phyloP scores from a whole-genome alignment of 2,888 invertebrate species.

The Acronicta aceris region DNA sequence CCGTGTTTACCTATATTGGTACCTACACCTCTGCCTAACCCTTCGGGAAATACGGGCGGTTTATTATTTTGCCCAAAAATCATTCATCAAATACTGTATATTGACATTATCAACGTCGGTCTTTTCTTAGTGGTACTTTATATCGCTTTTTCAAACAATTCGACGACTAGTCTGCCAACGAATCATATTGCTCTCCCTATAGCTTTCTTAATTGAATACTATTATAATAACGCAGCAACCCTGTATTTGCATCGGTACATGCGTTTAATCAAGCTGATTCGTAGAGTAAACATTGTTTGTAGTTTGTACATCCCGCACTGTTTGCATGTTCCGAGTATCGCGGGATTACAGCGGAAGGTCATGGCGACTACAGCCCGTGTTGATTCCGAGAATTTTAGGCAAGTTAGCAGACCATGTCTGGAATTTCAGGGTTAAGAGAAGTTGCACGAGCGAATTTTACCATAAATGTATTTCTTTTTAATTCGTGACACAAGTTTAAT shows the following conservation, averaged over 20 bases:
- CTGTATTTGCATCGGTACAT: slow-evolving; percentile 27
- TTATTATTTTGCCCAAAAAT: no score
- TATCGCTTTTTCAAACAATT: no score
- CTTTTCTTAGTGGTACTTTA: no score
- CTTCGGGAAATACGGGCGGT: no score
- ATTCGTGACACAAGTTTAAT: no score
- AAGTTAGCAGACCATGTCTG: neutral
- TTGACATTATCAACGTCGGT: no score
- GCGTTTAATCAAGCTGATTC: slow-evolving; percentile 50
- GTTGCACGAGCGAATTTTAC: neutral
- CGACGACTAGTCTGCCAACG: no score
- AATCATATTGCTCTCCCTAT: neutral
- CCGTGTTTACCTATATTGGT: no score
- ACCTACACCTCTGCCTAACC: no score
- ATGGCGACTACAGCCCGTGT: slow-evolving; percentile 8
- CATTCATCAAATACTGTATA: no score
- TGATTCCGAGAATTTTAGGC: neutral
- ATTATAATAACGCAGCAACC: slow-evolving; percentile 27
- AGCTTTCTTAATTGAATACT: slow-evolving; percentile 23
- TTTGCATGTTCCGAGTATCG: slow-evolving; percentile 24
- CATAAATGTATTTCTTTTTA: no score
- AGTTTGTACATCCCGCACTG: slow-evolving; percentile 25
- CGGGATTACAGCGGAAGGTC: slow-evolving; percentile 32
- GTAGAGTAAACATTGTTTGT: slow-evolving; percentile 37
- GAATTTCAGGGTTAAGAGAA: neutral